Percentiles rank a stretch among this genome's conserved stretches.
Evolutionary conservation across 2,113 vertebrate species (phyloP).

Genomic region (Diadophis punctatus): DNA sequence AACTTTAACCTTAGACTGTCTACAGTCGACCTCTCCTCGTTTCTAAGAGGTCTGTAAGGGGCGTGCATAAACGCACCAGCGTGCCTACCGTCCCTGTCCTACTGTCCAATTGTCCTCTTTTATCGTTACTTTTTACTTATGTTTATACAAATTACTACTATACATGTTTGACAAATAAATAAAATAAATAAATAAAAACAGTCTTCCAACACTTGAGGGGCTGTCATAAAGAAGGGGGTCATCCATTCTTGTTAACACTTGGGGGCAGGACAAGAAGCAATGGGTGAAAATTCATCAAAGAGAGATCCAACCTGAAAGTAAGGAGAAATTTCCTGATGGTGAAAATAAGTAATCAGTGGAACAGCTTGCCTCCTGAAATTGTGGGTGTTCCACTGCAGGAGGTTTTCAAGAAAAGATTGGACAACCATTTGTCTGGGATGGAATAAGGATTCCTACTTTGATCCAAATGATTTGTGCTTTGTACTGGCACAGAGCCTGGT

Average conservation of each 20-base stretch:
- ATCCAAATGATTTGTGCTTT: background rate
- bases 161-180: no score
- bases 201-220: background rate
- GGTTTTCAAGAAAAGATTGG: background rate
- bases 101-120: no score
- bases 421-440: background rate
- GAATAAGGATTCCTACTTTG: background rate
- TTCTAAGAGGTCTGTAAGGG: no score
- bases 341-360: background rate
- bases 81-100: no score
- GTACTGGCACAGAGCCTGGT: background rate
- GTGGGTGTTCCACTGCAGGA: background rate
- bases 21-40: no score
- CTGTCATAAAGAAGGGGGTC: background rate
- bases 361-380: background rate
- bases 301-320: background rate
- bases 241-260: background rate
- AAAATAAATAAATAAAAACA: no score
- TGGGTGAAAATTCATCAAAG: background rate
- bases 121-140: no score
- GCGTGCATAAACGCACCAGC: no score
- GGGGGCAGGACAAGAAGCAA: background rate
- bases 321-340: background rate
- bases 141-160: no score
- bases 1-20: no score